Percentiles rank a stretch among this genome's conserved stretches.
Evolutionary conservation across 2,113 vertebrate genomes (phyloP).

Genomic region (Chloebia gouldiae): DNA sequence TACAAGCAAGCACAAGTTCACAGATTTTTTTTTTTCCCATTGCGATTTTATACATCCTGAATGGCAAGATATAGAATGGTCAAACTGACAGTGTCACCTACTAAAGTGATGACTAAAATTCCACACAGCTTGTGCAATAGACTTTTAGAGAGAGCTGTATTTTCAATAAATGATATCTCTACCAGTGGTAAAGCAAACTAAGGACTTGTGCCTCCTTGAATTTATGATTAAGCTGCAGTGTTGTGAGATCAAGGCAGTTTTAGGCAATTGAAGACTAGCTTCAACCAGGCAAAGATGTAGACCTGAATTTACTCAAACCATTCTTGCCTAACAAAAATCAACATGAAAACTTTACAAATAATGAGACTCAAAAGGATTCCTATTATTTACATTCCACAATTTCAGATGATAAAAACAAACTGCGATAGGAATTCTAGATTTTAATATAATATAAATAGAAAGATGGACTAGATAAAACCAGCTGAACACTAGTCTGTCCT

Average conservation of each 20-base stretch:
- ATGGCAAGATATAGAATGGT: neutral
- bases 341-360: constrained; percentile 70
- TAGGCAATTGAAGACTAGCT: constrained; percentile 35
- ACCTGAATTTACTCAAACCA: constrained; percentile 37
- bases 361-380: constrained; percentile 43
- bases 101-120: neutral
- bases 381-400: constrained; percentile 57
- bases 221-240: constrained; percentile 32
- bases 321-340: constrained; percentile 56
- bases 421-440: constrained; percentile 56
- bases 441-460: constrained; percentile 73
- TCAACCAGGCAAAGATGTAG: constrained; percentile 50
- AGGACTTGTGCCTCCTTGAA: constrained; percentile 35
- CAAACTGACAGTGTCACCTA: neutral
- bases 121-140: neutral
- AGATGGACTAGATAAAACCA: constrained; percentile 68
- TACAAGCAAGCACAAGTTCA: neutral
- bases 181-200: neutral
- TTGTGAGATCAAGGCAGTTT: constrained; percentile 34
- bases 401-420: constrained; percentile 64
- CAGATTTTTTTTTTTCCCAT: neutral
- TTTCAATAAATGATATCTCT: neutral
- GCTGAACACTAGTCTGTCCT: constrained; percentile 72
- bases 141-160: neutral
- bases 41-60: neutral